These are phyloP conservation scores for Ametastegia equiseti DNA, from an alignment of 2,888 invertebrate genomes.

Conservation along the genomic window DNA sequence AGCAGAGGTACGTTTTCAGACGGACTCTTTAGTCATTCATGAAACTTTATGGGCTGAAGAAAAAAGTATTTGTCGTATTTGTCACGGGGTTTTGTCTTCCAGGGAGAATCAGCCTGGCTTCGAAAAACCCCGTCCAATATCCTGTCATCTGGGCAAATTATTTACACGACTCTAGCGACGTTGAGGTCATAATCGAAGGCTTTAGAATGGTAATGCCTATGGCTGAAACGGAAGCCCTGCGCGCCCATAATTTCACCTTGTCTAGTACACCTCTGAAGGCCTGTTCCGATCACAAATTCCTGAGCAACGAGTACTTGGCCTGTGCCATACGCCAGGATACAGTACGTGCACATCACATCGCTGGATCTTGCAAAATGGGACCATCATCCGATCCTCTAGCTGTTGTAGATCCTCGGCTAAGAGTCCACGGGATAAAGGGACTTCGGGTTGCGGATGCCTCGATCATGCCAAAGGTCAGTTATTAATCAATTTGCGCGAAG, in stretches of 20 bases:
- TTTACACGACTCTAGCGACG: conserved; percentile 82
- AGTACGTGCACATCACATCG: conserved; percentile 89
- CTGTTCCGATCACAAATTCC: conserved; percentile 56
- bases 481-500: too few species aligned
- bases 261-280: conserved; percentile 37
- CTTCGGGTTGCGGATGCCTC: too few species aligned
- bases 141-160: conserved; percentile 89
- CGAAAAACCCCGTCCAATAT: too few species aligned
- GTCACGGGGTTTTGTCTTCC: background rate
- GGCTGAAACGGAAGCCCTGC: conserved; percentile 77
- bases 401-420: conserved; percentile 84
- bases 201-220: conserved; percentile 79
- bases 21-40: too few species aligned
- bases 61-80: background rate
- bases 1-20: conserved; percentile 78
- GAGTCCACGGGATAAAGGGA: conserved; percentile 82
- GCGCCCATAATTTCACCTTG: conserved; percentile 54
- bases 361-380: conserved; percentile 90
- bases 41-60: too few species aligned
- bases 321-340: conserved; percentile 83
- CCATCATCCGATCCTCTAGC: conserved; percentile 83
- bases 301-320: conserved; percentile 84
- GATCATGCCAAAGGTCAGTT: conserved; percentile 77
- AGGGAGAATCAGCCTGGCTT: conserved; percentile 79
- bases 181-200: conserved; percentile 81